phyloP scores from a whole-genome alignment of 1,140 invertebrate species.

The Eufriesea mexicana region DNA sequence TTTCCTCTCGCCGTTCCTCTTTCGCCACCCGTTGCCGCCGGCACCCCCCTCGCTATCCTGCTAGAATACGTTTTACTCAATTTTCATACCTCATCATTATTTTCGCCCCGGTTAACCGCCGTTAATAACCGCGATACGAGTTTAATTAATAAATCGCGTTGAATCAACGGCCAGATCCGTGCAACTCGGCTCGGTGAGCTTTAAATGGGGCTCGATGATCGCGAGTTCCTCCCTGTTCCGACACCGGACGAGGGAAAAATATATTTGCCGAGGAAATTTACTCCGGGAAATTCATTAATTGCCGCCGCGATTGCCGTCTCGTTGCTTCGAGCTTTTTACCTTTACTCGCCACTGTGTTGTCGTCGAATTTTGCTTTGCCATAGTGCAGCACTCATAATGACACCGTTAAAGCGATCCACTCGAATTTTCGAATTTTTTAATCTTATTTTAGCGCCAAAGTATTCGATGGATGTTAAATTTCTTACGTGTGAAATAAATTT shows the following conservation, averaged over 20 bases:
- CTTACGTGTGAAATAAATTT: too few species aligned
- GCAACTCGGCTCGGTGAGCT: neutral
- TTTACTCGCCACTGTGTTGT: neutral
- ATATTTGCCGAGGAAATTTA: neutral
- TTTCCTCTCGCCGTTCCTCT: slow-evolving; percentile 5
- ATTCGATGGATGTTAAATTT: too few species aligned
- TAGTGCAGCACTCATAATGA: too few species aligned
- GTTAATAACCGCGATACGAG: slow-evolving; percentile 35
- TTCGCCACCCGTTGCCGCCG: neutral
- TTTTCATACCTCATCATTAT: slow-evolving; percentile 58
- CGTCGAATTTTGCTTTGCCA: too few species aligned
- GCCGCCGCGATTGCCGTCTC: neutral
- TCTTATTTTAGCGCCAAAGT: too few species aligned
- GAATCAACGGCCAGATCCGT: slow-evolving; percentile 6
- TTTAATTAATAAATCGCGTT: slow-evolving; percentile 49
- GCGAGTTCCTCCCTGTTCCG: neutral
- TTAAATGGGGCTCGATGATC: neutral
- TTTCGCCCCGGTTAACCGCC: slow-evolving; percentile 41
- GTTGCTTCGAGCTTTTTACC: neutral
- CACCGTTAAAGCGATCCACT: too few species aligned
- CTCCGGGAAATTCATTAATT: neutral
- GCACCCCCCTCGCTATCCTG: neutral
- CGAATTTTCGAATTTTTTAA: too few species aligned
- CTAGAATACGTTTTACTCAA: slow-evolving; percentile 39
- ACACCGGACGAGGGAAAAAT: too few species aligned